These are phyloP conservation scores for Amia ocellicauda DNA, from an alignment of 2,113 vertebrate species.

Conservation along the genomic window DNA sequence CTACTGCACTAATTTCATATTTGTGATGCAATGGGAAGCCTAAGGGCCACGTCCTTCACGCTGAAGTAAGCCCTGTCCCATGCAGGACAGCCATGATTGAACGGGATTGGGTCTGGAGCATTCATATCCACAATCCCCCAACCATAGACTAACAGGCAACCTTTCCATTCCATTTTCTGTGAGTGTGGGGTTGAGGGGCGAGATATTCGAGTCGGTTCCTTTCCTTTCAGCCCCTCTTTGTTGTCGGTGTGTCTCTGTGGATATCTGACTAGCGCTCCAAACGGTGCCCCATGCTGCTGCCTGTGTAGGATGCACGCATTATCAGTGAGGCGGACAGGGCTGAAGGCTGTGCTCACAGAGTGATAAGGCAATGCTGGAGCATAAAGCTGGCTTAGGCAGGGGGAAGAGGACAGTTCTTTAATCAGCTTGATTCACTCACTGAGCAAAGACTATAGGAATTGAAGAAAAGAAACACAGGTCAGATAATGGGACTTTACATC, in stretches of 20 bases:
- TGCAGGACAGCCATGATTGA: no score
- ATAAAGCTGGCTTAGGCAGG: constrained; percentile 51
- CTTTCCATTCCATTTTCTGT: no score
- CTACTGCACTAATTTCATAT: no score
- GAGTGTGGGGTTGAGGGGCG: no score
- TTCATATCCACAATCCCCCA: no score
- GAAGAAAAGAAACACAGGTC: constrained; percentile 56
- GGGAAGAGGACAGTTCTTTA: constrained; percentile 46
- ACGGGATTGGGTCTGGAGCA: no score
- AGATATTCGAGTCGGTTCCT: neutral
- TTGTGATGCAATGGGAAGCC: no score
- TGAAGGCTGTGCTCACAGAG: constrained; percentile 37
- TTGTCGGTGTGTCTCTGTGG: neutral
- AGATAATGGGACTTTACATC: constrained; percentile 62
- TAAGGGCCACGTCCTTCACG: no score
- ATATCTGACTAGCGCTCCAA: no score
- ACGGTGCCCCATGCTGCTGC: neutral
- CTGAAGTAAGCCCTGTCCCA: no score
- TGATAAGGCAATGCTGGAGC: constrained; percentile 39
- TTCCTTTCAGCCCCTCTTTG: neutral
- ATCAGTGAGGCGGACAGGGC: constrained; percentile 46
- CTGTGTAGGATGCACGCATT: constrained; percentile 21
- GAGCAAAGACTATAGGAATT: constrained; percentile 57
- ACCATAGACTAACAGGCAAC: no score
- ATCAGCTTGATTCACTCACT: constrained; percentile 55